Base-by-base conservation (phyloP, 2,888 invertebrate species). In the Pristionchus japonicus region DNA sequence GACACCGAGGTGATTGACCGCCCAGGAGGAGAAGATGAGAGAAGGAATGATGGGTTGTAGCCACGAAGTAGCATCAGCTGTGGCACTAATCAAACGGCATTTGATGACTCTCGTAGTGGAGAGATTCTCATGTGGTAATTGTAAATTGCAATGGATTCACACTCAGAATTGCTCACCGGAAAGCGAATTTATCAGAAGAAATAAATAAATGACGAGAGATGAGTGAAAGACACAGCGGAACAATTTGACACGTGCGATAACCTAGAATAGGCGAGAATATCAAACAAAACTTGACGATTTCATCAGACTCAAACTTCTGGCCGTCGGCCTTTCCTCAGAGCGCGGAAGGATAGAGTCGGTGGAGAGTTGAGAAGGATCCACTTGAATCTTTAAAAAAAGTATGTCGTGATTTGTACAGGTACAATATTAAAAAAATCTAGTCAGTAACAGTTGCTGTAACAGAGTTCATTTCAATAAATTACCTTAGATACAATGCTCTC, bases 1-100 rank as follows among this genome's bases (percentile, higher is more conserved):
- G 77, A 77, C 77, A 77, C 77, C 77, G n/a, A 43, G 43, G 77
- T 77, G 77, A 77, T 77, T 77, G 77, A 77, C 77, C 77, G 77
- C 43, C 7, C 40, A 20, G 20, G 37, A 37, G 27, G 64, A 74
- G 74, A 40, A 23, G 9, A 0, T 0, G n/a, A 47, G 77, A 15
- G 77, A 27, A 27, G 77, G 43, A 31, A 74, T 37, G 77, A 77
- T 40, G 20, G 77, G 37, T 70, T 37, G 70, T 11, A 74, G 70
- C n/a, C 34, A 70, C 70, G 70, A 27, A 64, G 70, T 37, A 47
- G 43, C 43, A 77, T 77, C 77, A 77, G 77, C 47, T 77, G 77
- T 77, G 77, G 40, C 23, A 40, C n/a, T 77, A 77, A 77, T 77
- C 47, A 77, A 77, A 47, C 43, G 40, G 23, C 43, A 47, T 77